phyloP scores from a whole-genome alignment of 2,797 vertebrate genomes.

The Mareca strepera region DNA sequence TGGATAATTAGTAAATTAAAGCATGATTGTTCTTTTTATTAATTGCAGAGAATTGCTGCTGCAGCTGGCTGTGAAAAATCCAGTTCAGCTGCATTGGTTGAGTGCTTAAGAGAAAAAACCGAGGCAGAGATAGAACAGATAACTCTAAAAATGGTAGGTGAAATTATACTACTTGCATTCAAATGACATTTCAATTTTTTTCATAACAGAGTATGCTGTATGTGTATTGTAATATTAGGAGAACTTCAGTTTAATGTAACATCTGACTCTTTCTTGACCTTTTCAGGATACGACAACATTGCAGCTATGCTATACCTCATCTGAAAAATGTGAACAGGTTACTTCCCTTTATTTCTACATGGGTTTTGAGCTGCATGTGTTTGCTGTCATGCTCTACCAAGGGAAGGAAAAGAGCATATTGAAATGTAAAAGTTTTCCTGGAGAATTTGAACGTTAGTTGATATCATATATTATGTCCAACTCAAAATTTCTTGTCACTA shows the following conservation, averaged over 20 bases:
- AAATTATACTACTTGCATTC: not conserved
- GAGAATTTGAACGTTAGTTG: not conserved
- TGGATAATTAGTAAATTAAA: not conserved
- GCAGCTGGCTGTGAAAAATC: conserved; percentile 39
- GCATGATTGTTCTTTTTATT: not conserved
- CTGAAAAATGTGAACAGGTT: not conserved
- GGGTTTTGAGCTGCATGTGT: not conserved
- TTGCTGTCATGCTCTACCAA: not conserved
- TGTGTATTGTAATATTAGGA: not conserved
- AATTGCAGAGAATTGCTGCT: conserved; percentile 52
- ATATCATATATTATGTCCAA: not conserved
- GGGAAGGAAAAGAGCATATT: not conserved
- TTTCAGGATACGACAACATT: not conserved
- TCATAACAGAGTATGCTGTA: not conserved
- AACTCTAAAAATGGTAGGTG: conserved; percentile 5
- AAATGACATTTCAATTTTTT: not conserved
- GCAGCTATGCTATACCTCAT: not conserved
- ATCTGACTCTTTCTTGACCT: not conserved
- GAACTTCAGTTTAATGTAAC: not conserved
- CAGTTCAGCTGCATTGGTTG: conserved; percentile 55
- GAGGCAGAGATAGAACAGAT: conserved; percentile 31
- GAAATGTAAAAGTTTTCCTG: not conserved
- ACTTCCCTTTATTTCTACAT: not conserved
- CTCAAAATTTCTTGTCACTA: not conserved
- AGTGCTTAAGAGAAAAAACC: conserved; percentile 60